Evolutionary conservation across 2,888 invertebrate genomes (phyloP).

Genomic region (Tiliacea aurago): DNA sequence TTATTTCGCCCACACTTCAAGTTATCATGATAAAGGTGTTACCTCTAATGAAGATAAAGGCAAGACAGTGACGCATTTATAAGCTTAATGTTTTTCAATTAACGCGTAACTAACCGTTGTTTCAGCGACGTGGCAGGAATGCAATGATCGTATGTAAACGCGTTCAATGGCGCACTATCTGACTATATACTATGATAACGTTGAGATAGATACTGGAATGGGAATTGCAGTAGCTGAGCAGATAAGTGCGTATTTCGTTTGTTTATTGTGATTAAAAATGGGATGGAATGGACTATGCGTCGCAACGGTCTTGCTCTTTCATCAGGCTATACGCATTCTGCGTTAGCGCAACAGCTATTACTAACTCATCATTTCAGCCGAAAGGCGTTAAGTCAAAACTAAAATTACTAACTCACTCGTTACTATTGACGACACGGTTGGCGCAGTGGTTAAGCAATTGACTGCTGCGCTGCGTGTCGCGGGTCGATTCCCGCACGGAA

Average conservation of each 20-base stretch:
- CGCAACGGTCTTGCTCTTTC: neutral
- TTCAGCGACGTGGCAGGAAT: slow-evolving; percentile 52
- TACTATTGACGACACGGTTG: no score
- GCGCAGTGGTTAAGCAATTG: no score
- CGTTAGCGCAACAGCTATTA: neutral
- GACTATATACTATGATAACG: slow-evolving; percentile 60
- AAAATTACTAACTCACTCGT: neutral
- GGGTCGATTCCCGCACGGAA: no score
- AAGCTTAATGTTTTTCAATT: slow-evolving; percentile 77
- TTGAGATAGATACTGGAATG: slow-evolving; percentile 8
- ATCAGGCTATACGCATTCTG: neutral
- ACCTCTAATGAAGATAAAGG: slow-evolving; percentile 65
- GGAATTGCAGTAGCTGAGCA: slow-evolving; percentile 1
- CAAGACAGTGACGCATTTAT: slow-evolving; percentile 53
- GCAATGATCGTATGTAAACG: slow-evolving; percentile 64
- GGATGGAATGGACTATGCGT: slow-evolving; percentile 4
- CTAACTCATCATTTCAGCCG: no score
- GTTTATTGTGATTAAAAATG: slow-evolving; percentile 25
- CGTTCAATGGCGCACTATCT: slow-evolving; percentile 52
- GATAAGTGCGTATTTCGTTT: slow-evolving; percentile 22
- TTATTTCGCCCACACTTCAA: slow-evolving; percentile 57
- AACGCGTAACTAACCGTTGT: slow-evolving; percentile 69
- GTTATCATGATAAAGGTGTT: slow-evolving; percentile 65
- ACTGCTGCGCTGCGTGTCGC: no score
- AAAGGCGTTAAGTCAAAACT: no score